Evolutionary conservation across 2,113 vertebrate genomes (phyloP).

Genomic region (Galbula dea): DNA sequence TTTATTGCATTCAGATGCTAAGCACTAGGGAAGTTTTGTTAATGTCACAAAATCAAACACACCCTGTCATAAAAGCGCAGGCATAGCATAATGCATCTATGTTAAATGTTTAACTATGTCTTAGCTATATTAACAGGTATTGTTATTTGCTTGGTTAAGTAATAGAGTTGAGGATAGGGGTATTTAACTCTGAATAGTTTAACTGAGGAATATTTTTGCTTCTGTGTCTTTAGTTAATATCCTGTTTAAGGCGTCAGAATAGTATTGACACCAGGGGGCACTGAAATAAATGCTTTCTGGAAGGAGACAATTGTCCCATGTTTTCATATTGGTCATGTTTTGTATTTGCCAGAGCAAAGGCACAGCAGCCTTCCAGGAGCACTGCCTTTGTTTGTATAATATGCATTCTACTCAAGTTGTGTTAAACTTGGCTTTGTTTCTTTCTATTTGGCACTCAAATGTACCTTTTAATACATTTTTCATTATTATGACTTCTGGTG

Average conservation of each 20-base stretch:
- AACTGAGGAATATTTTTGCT: not conserved
- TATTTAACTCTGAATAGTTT: not conserved
- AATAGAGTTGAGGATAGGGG: not conserved
- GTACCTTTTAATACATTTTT: not conserved
- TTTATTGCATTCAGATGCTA: not conserved
- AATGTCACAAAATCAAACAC: not conserved
- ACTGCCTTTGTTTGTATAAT: not conserved
- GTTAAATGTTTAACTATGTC: not conserved
- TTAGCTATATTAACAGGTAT: not conserved
- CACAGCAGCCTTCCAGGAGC: not conserved
- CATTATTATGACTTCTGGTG: not conserved
- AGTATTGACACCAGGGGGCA: constrained; percentile 6
- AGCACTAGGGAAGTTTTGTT: not conserved
- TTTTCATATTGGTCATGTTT: accelerated
- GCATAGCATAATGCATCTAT: not conserved
- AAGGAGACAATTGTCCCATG: not conserved
- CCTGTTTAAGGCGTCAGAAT: not conserved
- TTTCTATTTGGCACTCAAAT: not conserved
- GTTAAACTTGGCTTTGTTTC: not conserved
- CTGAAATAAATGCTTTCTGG: not conserved
- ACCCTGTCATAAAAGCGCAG: not conserved
- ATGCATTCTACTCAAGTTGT: not conserved
- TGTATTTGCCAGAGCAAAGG: not conserved
- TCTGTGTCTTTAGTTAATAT: not conserved
- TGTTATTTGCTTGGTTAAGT: not conserved